Base-by-base conservation (phyloP, 2,888 invertebrate genomes). In the Drosophila rellima region DNA sequence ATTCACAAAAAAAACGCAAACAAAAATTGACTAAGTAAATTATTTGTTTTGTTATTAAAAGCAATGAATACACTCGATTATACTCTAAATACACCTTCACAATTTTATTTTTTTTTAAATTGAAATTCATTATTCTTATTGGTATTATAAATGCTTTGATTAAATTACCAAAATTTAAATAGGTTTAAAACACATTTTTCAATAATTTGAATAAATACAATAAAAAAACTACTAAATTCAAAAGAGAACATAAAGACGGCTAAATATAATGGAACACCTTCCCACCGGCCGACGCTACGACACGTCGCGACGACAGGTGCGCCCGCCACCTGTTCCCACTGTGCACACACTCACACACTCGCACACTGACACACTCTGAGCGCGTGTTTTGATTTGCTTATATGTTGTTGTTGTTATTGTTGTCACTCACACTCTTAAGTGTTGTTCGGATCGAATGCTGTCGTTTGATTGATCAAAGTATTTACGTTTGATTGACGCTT, bases 331-430 rank as follows among this genome's bases (percentile, higher is more conserved):
- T 76, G 73, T 44, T 52, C 7, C 33, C 33, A 31, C 42, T 54
- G 40, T 31, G 35, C 29, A 47, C 45, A 64, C 55, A 50, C 52
- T 68, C 33, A 8, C 82, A 81, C 75, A 80, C 69, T 66, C 39
- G n/a, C 45, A 64, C 55, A 50, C 52, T 68, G 18, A 8, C 82
- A 81, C 75, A 80, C 69, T 66, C 39, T 63, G 52, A 68, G 76
- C 78, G 76, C 78, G 78, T 86, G 78, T 68, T 73, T 74, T 47
- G 54, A 45, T 33, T 74, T 48, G 50, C 31, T 50, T 37, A 11
- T 8, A 29, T 33, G 26, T 17, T 48, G 15, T 44, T 33, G 44
- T 51, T 73, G 69, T 29, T 45, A 47, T 45, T 56, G 45, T 55
- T 73, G 70, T 29, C 57, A 52, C 54, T 23, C 45, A 60, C 60